Percentiles rank a stretch among this genome's conserved stretches.
Conservation (phyloP, 2,888 invertebrate species). For the Carterocephalus palaemon region DNA sequence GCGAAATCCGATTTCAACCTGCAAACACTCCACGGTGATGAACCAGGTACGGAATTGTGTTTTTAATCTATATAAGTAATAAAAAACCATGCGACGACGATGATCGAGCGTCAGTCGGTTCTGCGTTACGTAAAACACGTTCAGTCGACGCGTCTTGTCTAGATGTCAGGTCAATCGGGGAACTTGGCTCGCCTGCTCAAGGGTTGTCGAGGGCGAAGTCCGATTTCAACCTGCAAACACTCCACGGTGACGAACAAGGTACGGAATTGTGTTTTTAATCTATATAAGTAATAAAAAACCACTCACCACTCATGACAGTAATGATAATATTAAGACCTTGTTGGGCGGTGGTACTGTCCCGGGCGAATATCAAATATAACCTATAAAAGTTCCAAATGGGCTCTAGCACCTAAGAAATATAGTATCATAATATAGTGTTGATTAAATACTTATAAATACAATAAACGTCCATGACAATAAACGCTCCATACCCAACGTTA, state of each 20-base stretch:
- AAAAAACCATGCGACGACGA: conserved; percentile 88
- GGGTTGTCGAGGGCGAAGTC: conserved; percentile 90
- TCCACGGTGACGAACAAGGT: conserved; percentile 85
- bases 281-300: too few species aligned
- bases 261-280: conserved; percentile 29
- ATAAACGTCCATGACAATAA: too few species aligned
- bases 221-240: conserved; percentile 90
- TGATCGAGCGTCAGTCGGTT: conserved; percentile 85
- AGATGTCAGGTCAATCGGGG: conserved; percentile 86
- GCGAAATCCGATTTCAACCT: conserved; percentile 94
- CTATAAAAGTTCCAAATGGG: too few species aligned
- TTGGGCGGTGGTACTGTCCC: too few species aligned
- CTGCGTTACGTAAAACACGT: conserved; percentile 90
- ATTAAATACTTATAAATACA: too few species aligned
- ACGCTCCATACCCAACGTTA: too few species aligned
- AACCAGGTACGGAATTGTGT: conserved; percentile 76
- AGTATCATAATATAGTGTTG: too few species aligned
- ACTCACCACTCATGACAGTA: too few species aligned
- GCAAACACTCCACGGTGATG: conserved; percentile 84
- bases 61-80: neutral
- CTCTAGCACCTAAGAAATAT: too few species aligned
- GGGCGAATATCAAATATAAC: too few species aligned
- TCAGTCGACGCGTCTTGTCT: conserved; percentile 93
- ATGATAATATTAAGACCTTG: too few species aligned
- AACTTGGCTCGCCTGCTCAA: conserved; percentile 81